phyloP scores from a whole-genome alignment of 2,113 vertebrate genomes.

The Cromileptes altivelis region DNA sequence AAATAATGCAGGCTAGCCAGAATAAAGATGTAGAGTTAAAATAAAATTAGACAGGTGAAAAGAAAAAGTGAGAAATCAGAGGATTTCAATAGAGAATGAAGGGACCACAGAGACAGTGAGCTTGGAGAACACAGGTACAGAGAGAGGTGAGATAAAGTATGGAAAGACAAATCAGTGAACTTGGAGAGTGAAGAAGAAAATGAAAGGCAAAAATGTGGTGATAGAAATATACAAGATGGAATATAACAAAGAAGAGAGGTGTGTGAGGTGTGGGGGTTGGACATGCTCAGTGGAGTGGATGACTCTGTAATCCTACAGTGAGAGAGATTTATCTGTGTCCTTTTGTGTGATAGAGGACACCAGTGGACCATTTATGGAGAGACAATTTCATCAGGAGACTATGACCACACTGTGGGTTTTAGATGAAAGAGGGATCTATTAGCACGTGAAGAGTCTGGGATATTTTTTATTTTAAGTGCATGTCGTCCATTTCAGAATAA shows the following conservation, averaged over 20 bases:
- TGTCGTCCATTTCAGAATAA: neutral
- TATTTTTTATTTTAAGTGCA: neutral
- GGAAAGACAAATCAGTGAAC: neutral
- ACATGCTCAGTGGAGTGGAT: slow-evolving; percentile 43
- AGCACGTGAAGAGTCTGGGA: neutral
- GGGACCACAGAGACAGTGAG: neutral
- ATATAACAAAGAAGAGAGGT: neutral
- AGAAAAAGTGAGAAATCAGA: neutral
- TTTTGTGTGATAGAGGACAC: slow-evolving; percentile 61
- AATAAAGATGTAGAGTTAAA: slow-evolving; percentile 9
- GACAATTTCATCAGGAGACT: neutral
- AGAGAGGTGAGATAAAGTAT: slow-evolving; percentile 12
- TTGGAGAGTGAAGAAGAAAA: neutral
- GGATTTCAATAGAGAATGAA: neutral
- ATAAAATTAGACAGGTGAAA: neutral
- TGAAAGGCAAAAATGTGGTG: slow-evolving; percentile 6
- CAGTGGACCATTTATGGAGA: slow-evolving; percentile 33
- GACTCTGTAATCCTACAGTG: slow-evolving; percentile 48
- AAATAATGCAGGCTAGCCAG: neutral
- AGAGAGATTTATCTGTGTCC: slow-evolving; percentile 65
- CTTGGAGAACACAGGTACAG: neutral
- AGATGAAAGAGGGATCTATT: slow-evolving; percentile 1
- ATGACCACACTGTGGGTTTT: neutral
- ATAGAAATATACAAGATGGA: slow-evolving; percentile 6
- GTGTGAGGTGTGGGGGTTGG: slow-evolving; percentile 9